Percentiles rank a stretch among this genome's conserved stretches.
Evolutionary conservation across 2,113 vertebrate species (phyloP).

Genomic region (Arenaria interpres): DNA sequence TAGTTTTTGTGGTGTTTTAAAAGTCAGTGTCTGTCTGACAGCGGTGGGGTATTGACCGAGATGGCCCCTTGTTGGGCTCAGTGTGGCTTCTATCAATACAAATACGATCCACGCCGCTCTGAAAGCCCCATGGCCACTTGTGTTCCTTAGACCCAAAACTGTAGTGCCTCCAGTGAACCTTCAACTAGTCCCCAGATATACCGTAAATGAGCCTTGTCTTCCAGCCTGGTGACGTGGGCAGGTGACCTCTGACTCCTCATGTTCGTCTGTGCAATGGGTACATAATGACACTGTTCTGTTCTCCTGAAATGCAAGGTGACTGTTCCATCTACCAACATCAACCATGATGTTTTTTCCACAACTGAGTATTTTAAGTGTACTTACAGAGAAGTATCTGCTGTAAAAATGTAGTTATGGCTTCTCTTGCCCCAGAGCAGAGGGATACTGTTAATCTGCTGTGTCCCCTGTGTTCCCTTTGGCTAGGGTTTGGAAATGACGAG

Average conservation of each 20-base stretch:
- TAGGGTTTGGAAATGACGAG: neutral
- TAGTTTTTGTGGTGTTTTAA: neutral
- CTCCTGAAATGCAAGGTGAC: neutral
- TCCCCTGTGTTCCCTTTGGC: neutral
- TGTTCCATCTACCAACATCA: neutral
- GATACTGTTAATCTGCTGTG: neutral
- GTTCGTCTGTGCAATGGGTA: neutral
- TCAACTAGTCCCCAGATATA: neutral
- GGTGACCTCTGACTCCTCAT: neutral
- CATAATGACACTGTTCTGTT: neutral
- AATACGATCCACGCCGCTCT: neutral
- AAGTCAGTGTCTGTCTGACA: neutral
- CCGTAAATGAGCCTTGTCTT: neutral
- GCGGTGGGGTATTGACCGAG: neutral
- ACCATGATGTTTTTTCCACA: neutral
- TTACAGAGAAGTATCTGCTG: neutral
- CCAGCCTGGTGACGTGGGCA: neutral
- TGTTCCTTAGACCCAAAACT: neutral
- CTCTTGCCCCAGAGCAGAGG: neutral
- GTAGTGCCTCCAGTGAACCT: neutral
- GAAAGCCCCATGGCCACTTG: neutral
- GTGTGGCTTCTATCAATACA: neutral
- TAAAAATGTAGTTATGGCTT: neutral
- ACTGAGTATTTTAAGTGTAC: neutral
- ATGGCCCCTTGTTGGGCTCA: neutral